phyloP scores from a whole-genome alignment of 2,797 vertebrate species.

The Tapirus indicus region DNA sequence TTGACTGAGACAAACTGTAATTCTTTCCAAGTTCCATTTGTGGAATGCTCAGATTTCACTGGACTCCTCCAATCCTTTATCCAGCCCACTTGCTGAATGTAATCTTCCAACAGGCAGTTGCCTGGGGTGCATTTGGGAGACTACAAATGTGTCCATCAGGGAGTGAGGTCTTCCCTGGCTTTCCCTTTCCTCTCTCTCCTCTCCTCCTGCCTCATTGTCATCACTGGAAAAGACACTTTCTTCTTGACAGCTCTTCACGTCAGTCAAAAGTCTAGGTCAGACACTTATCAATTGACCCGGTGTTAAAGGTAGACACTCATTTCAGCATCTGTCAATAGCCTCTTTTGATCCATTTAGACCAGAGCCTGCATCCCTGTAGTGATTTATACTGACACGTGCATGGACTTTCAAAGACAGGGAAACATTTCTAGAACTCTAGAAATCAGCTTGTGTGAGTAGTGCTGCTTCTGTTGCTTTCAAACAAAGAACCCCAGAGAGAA shows the following conservation, averaged over 20 bases:
- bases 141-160: not conserved
- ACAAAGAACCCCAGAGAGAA: not conserved
- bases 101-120: not conserved
- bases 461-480: not conserved
- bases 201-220: constrained; percentile 61
- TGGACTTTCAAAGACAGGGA: constrained; percentile 78
- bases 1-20: not conserved
- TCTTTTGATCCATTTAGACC: constrained; percentile 86
- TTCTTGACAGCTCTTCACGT: constrained; percentile 88
- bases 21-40: not conserved
- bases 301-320: constrained; percentile 89
- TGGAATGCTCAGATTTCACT: not conserved
- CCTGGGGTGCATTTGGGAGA: not conserved
- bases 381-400: constrained; percentile 75
- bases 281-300: constrained; percentile 90
- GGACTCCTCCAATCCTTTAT: not conserved
- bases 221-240: constrained; percentile 74
- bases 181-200: constrained; percentile 5
- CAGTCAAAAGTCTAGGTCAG: constrained; percentile 89
- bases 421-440: constrained; percentile 66
- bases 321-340: constrained; percentile 88
- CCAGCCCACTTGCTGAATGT: not conserved
- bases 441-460: not conserved
- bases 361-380: constrained; percentile 69
- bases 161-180: not conserved